phyloP scores from a whole-genome alignment of 2,113 vertebrate species.

The Microcebus ravelobensis region DNA sequence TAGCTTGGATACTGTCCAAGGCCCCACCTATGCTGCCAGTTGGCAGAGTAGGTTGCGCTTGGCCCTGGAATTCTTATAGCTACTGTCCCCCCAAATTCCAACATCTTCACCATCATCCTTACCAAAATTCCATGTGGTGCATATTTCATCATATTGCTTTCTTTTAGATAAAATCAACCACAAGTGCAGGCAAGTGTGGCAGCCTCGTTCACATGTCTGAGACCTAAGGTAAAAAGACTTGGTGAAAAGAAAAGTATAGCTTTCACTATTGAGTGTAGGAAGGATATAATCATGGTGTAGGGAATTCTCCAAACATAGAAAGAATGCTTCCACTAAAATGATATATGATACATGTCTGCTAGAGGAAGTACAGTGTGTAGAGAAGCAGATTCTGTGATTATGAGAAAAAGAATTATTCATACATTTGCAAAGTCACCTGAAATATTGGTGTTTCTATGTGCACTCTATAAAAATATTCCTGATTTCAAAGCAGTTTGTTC shows the following conservation, averaged over 20 bases:
- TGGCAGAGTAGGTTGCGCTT: neutral
- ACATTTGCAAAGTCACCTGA: neutral
- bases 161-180: neutral
- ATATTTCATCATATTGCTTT: neutral
- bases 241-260: neutral
- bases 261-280: neutral
- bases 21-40: fast-evolving
- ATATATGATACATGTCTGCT: neutral
- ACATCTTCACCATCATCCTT: neutral
- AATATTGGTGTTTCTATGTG: neutral
- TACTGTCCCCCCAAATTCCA: fast-evolving
- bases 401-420: neutral
- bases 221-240: neutral
- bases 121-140: neutral
- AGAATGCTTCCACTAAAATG: neutral
- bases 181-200: neutral
- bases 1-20: too few relatives aligned
- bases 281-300: neutral
- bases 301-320: neutral
- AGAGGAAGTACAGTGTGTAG: neutral
- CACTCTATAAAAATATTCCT: neutral
- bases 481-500: neutral
- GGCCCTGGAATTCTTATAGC: neutral
- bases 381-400: neutral
- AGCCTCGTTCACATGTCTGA: neutral